phyloP scores from a whole-genome alignment of 2,888 invertebrate genomes.

The Calephelis perditalis region DNA sequence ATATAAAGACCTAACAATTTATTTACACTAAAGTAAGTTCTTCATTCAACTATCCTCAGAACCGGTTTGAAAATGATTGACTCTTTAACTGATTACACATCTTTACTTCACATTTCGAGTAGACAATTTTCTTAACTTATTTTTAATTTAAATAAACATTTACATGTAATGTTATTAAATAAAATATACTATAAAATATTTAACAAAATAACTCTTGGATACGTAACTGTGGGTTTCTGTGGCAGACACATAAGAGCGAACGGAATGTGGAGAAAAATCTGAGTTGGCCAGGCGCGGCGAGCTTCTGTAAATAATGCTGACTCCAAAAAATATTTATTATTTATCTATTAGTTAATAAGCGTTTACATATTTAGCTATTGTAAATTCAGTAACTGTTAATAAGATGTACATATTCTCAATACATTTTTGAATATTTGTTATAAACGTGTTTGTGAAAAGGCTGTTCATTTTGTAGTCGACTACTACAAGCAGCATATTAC shows the following conservation, averaged over 20 bases:
- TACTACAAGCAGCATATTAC: slow-evolving; percentile 5
- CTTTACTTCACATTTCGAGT: too few species aligned
- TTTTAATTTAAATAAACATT: too few species aligned
- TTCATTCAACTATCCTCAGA: too few species aligned
- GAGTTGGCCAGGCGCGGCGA: slow-evolving; percentile 50
- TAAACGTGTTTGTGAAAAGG: slow-evolving; percentile 1
- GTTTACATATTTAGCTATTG: slow-evolving; percentile 36
- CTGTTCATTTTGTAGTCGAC: slow-evolving; percentile 5
- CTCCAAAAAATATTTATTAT: slow-evolving; percentile 71
- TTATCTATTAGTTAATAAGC: slow-evolving; percentile 60
- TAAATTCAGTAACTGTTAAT: slow-evolving; percentile 45
- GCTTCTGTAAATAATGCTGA: slow-evolving; percentile 75
- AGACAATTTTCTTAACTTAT: too few species aligned
- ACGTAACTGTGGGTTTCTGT: not conserved
- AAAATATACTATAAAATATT: too few species aligned
- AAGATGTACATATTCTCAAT: slow-evolving; percentile 28
- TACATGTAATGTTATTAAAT: too few species aligned
- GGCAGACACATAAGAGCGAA: slow-evolving; percentile 23
- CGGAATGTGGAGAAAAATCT: slow-evolving; percentile 35
- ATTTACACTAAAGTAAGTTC: too few species aligned
- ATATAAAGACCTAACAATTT: too few species aligned
- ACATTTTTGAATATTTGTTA: slow-evolving; percentile 8
- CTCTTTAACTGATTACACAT: too few species aligned
- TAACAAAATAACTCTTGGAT: too few species aligned
- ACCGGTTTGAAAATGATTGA: too few species aligned